Evolutionary conservation across 2,888 invertebrate genomes (phyloP).

Genomic region (Epirrhoe alternata): DNA sequence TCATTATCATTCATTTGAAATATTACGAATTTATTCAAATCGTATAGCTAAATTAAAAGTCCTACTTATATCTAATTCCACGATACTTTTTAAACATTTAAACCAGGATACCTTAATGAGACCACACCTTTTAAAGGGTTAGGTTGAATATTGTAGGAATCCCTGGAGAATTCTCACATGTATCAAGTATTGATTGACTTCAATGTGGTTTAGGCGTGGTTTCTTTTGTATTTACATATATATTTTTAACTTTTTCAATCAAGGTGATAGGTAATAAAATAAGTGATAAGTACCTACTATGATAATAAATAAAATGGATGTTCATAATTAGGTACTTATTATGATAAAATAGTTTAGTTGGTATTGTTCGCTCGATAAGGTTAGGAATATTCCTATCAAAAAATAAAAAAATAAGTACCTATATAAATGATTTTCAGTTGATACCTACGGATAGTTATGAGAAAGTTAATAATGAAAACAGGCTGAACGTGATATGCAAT

Average conservation of each 20-base stretch:
- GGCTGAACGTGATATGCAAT: background rate
- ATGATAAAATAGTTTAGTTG: too few species aligned
- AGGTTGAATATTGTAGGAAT: background rate
- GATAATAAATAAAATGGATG: too few species aligned
- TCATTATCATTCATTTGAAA: conserved; percentile 39
- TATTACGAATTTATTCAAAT: conserved; percentile 11
- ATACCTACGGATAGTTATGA: background rate
- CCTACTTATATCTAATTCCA: background rate
- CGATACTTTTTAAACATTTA: background rate
- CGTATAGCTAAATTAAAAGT: background rate
- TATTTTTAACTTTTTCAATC: too few species aligned
- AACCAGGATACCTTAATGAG: background rate
- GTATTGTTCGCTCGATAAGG: too few species aligned
- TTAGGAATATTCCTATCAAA: too few species aligned
- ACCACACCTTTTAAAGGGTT: background rate
- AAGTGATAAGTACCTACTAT: too few species aligned
- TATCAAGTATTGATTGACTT: conserved; percentile 5
- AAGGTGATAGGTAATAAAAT: too few species aligned
- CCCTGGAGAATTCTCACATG: background rate
- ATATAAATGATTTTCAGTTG: too few species aligned
- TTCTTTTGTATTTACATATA: background rate
- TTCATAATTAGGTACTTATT: too few species aligned
- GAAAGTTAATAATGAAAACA: background rate
- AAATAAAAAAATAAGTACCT: too few species aligned
- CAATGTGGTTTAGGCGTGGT: conserved; percentile 1